Base-by-base conservation (phyloP, 1,140 invertebrate genomes). In the Lucilia sericata region DNA sequence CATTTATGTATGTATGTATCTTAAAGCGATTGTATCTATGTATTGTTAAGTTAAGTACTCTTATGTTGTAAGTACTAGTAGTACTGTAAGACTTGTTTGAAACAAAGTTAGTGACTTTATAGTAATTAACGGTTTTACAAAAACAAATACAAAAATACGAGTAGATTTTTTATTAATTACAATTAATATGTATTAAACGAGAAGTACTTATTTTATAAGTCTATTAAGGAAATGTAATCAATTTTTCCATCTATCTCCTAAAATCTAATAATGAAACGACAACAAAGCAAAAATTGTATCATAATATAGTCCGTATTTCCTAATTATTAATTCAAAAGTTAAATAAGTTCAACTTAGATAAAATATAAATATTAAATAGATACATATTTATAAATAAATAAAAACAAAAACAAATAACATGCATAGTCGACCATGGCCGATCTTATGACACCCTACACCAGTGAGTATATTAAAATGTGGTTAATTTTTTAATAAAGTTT, bases 21-120 rank as follows among this genome's bases (percentile, higher is more conserved):
- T 30, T 30, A 30, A 30, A 30, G 3, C 25, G 3, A 42, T 42
- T 42, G 42, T 42, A 42, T 42, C 42, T 42, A 42, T 42, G 42
- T 42, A 42, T 42, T 42, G 5, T n/a, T 70, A 70, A 70, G 65
- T 70, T 70, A 70, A 21, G n/a, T 21, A 21, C 65, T 70, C 65
- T 21, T 70, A 70, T n/a, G 55, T 60, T 60, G 55, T 42, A 42
- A 42, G 42, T 55, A 55, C 51, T 42, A 55, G 74, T 49, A 51
- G 42, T 49, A 49, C n/a, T 49, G 76, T 80, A 49, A 80, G 76
- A 80, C 76, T 80, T 80, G 76, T 80, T 51, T 42, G 76, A 80
- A 80, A 80, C 76, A 80, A 80, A 80, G 76, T 80, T 80, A 80
- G 76, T 80, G 76, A 80, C 76, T 80, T 80, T 80, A 80, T 80